Evolutionary conservation across 2,113 vertebrate species (phyloP), one percentile per base, ranked within the genome.

Genomic region (Epinephelus fuscoguttatus): DNA sequence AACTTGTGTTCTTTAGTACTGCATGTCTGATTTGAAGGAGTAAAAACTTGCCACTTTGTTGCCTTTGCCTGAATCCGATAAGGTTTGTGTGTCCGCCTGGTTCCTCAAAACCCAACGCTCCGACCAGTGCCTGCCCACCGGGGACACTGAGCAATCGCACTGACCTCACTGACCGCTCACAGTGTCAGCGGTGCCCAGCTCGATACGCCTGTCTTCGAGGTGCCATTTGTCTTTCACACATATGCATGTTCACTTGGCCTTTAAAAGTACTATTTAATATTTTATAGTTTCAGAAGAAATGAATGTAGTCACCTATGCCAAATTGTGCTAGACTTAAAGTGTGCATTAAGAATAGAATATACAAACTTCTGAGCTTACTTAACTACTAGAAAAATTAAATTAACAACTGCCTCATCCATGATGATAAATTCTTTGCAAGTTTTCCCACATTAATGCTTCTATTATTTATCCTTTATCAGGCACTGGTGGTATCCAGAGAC

Each of bases 51-150:
- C 12, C 25, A 63, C 64, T 1, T 17, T 30, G 30, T 4, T 30
- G 30, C 30, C 30, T 30, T 30, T 30, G 30, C 17, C 19, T 49
- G 0, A 37, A 72, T 57, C 33, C 79, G n/a, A 7, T 30, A 17
- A 97, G 97, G 75, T 97, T 94, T 3, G 93, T 96, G 57, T 98
- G 97, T 75, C 97, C 96, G 0, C 59, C 60, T 18, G 97, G 96
- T 4, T 97, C 97, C 0, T 94, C 95, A 6, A 96, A 95, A 91
- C 96, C 97, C 12, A 96, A 96, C 0, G 69, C 90, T 0, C 93
- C 94, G 33, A 81, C 84, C 70, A 96, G 96, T 0, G 94, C 96
- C 49, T 98, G 97, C 49, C 95, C 96, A 11, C 94, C 96, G 0
- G 96, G 97, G 61, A 97, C 96, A 0, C 81, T 96, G 52, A 96